Evolutionary conservation across 2,797 vertebrate species (phyloP), one percentile per base, ranked within the genome.

Genomic region (Alauda arvensis): DNA sequence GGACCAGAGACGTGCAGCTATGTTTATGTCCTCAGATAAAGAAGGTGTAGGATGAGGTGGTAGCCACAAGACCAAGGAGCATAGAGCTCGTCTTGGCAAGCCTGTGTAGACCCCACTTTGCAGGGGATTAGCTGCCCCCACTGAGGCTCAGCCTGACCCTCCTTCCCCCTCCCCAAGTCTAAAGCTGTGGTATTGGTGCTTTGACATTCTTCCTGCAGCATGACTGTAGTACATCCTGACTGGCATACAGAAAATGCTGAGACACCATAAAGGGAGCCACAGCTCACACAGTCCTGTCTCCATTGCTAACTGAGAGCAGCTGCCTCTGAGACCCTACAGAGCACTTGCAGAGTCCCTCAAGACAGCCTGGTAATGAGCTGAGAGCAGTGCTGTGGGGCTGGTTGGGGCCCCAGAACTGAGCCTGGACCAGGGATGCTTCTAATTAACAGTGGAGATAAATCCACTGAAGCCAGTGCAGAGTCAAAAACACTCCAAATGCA

Each of bases 211-310:
- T 74, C 81, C 42, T 43, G 17, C 9, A 20, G 69, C 12, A 16
- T 2, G 10, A 13, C 15, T 8, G 17, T 10, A 12, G 25, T 8
- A 37, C 26, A 8, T 45, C 48, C 39, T 12, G 5, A 14, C 40
- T 3, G 2, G 25, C 3, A 2, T 3, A 28, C 1, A 6, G 34
- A 62, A 33, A 0, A 0, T 34, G 26, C 29, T 24, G 57, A 72
- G 61, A 17, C 2, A 14, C 26, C 1, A 2, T 21, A 31, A 62
- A 59, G 28, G 28, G 57, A 62, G 48, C 23, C 34, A 52, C 49
- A 34, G 37, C 51, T 63, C 24, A 8, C 3, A 2, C 8, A 29
- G 37, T 19, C 15, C 42, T 8, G 1, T 40, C n/a, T 29, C 15
- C 1, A 0, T 7, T 45, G 34, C 39, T 26, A 8, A 1, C 33